phyloP scores from a whole-genome alignment of 64 coral and sea anemone species.

The Anthopleura sola region DNA sequence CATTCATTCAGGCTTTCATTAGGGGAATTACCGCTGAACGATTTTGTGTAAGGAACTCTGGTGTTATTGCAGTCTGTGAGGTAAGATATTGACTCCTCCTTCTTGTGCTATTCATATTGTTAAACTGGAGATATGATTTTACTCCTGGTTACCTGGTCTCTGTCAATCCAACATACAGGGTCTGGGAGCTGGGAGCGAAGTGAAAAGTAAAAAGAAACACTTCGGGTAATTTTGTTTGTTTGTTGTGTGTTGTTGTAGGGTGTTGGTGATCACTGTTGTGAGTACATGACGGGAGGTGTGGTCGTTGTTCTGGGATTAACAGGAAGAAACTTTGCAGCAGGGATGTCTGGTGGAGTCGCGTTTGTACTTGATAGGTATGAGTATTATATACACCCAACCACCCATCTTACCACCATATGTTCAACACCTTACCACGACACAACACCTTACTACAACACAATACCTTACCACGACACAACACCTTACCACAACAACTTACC shows the following conservation, averaged over 20 bases:
- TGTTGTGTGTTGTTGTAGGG: slow-evolving; percentile 44
- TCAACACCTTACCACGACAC: neutral
- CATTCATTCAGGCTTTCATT: slow-evolving; percentile 67
- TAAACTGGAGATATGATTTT: no score
- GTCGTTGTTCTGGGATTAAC: slow-evolving; percentile 76
- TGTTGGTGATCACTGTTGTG: slow-evolving; percentile 94
- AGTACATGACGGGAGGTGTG: slow-evolving; percentile 95
- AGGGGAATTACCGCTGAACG: slow-evolving; percentile 83
- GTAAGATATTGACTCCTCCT: slow-evolving; percentile 11
- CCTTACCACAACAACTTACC: neutral
- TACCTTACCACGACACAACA: neutral
- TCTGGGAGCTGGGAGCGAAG: no score
- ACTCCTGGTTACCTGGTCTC: no score
- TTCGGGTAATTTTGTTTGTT: no score
- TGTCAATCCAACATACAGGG: no score
- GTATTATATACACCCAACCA: neutral
- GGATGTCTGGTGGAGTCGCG: slow-evolving; percentile 93
- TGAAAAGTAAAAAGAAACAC: no score
- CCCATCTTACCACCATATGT: neutral
- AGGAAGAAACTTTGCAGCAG: slow-evolving; percentile 93
- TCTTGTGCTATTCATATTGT: no score
- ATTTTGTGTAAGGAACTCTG: slow-evolving; percentile 90
- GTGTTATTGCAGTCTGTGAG: slow-evolving; percentile 78
- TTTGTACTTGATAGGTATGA: slow-evolving; percentile 77
- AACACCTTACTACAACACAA: neutral